Evolutionary conservation across 1,140 invertebrate species (phyloP), one percentile per base, ranked within the genome.

Genomic region (Atta colombica): DNA sequence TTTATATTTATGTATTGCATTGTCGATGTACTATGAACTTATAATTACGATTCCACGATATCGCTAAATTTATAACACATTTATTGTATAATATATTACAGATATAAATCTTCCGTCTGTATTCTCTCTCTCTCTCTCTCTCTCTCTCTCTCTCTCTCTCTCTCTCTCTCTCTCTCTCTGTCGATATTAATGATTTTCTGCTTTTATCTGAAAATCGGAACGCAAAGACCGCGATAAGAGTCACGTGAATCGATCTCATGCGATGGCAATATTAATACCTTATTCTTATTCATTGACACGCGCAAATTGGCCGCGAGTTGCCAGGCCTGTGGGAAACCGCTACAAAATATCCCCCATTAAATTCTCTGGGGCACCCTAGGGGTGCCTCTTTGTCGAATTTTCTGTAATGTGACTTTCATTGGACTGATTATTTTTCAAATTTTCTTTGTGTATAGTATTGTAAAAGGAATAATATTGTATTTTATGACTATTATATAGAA

Each of bases 271-370:
- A 69, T 74, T 90, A 84, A 93, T 89, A 87, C 87, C 74, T 55
- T 85, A 89, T 92, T 91, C 88, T 69, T 91, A 94, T 94, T 93
- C 93, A 78, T 87, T 85, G 91, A 75, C 93, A 94, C 93, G 93
- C 77, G 49, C 77, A 86, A 88, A 86, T 89, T 87, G 71, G 84
- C 53, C 65, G 87, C 87, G 71, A 69, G 55, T 81, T 63, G 16
- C 58, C 55, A 66, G 60, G 60, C 14, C 81, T 92, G 93, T 93
- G 93, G 93, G 93, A 93, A 93, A 93, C 92, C 92, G 87, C 87
- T 75, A 84, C 86, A 60, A 89, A 89, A 82, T 53, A 66, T 35
- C 75, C 89, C 71, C 86, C 77, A 58, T 16, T 14, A 53, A 60
- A 88, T 77, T 85, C 25, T 3, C 25, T 28, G 16, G 39, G 21